Evolutionary conservation across 2,113 vertebrate species (phyloP).

Genomic region (Podiceps cristatus): DNA sequence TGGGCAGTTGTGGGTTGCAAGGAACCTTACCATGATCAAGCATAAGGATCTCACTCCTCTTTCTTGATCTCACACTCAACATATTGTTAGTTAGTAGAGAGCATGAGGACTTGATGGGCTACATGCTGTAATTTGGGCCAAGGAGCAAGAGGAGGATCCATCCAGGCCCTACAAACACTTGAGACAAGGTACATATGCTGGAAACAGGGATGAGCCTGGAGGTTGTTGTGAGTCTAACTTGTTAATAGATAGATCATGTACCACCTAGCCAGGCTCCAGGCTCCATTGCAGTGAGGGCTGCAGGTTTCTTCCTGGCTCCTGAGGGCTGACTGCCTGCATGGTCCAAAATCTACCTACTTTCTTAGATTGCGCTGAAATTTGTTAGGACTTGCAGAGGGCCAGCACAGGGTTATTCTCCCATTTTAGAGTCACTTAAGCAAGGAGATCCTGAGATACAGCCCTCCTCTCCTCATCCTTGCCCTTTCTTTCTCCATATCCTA

Average conservation of each 20-base stretch:
- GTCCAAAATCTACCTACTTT: background rate
- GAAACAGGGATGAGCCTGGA: background rate
- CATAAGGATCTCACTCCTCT: background rate
- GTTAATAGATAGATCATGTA: background rate
- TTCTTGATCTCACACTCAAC: background rate
- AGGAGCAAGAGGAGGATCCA: background rate
- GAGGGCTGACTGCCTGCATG: background rate
- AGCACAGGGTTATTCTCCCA: background rate
- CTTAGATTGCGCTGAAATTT: background rate
- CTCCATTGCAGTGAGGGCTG: background rate
- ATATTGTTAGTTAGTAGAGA: background rate
- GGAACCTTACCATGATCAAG: background rate
- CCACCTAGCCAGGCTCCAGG: background rate
- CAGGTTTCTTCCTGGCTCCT: background rate
- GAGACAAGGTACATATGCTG: background rate
- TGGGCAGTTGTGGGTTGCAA: background rate
- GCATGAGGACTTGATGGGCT: background rate
- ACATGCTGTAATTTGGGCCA: background rate
- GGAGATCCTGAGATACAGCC: background rate
- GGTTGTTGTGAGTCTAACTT: background rate
- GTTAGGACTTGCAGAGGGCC: background rate
- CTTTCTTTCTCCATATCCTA: background rate
- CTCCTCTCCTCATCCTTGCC: background rate
- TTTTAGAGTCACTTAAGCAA: background rate
- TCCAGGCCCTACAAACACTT: background rate